These are phyloP conservation scores for Phania funesta DNA, from an alignment of 2,888 invertebrate species.

Conservation along the genomic window DNA sequence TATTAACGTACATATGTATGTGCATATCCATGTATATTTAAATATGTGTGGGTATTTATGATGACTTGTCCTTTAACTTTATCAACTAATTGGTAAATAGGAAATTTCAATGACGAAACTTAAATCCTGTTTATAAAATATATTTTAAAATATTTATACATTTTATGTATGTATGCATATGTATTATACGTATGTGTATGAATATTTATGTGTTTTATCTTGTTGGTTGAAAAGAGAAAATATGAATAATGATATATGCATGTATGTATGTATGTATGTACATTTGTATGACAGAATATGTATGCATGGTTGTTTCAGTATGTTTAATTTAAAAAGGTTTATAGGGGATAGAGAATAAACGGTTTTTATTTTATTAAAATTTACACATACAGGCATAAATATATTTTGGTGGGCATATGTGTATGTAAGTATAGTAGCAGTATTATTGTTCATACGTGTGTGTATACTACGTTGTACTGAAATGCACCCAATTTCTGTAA, in stretches of 20 bases:
- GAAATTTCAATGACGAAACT: conserved; percentile 32
- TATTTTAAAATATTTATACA: conserved; percentile 14
- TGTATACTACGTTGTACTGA: no score
- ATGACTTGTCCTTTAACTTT: conserved; percentile 38
- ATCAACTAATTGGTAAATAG: conserved; percentile 46
- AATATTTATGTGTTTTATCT: background rate
- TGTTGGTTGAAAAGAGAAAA: conserved; percentile 10
- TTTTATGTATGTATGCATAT: background rate
- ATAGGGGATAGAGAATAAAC: no score
- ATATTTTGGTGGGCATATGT: no score
- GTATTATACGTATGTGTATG: background rate
- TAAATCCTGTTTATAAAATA: conserved; percentile 42
- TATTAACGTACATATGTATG: background rate
- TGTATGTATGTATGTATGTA: no score
- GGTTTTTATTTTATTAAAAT: no score
- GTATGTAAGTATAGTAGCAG: no score
- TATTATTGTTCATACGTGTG: no score
- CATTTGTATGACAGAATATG: no score
- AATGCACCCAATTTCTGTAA: no score
- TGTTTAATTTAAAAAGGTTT: no score
- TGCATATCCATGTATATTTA: background rate
- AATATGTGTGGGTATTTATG: background rate
- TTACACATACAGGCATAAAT: no score
- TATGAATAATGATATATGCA: background rate
- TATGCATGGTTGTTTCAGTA: no score